A percentile compares a stretch with the other conserved stretches of the same genome.
These are phyloP conservation scores for Ophiothrix spiculata DNA, from an alignment of 35 echinoderm and acorn worm genomes.

Conservation along the genomic window DNA sequence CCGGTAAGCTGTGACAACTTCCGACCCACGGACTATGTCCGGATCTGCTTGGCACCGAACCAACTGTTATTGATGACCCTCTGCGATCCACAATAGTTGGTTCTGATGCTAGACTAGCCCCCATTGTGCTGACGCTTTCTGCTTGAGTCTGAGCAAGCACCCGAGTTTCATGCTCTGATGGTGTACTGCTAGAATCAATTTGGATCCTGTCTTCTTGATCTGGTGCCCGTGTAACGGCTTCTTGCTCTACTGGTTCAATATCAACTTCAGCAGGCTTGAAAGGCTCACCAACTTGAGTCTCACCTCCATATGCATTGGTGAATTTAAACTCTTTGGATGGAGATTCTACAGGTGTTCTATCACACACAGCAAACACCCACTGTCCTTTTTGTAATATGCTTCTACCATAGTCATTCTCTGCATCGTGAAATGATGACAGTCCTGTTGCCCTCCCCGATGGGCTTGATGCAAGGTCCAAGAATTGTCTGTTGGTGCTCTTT, in stretches of 20 bases:
- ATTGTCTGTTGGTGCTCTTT: constrained; percentile 33
- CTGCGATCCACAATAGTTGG: constrained; percentile 3
- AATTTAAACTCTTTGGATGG: constrained; percentile 83
- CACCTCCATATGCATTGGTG: constrained; percentile 61
- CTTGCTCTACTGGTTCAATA: not conserved
- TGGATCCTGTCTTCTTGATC: not conserved
- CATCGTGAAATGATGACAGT: constrained; percentile 42
- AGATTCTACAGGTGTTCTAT: constrained; percentile 73
- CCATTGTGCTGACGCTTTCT: constrained; percentile 42
- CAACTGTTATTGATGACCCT: constrained; percentile 28
- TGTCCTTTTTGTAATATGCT: constrained; percentile 78
- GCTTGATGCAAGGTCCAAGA: constrained; percentile 23
- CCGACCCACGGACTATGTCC: constrained; percentile 25
- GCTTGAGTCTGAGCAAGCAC: constrained; percentile 9
- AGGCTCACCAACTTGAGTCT: constrained; percentile 33
- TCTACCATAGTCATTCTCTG: constrained; percentile 63
- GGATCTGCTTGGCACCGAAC: constrained; percentile 1
- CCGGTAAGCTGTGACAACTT: constrained; percentile 81
- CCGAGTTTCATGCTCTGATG: constrained; percentile 1
- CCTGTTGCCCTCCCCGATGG: constrained; percentile 19
- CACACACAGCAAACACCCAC: constrained; percentile 76
- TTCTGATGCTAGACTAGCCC: constrained; percentile 64
- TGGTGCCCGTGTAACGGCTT: not conserved
- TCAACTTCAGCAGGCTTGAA: not conserved
- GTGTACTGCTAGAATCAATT: constrained; percentile 36